These are phyloP conservation scores for Lerema accius DNA, from an alignment of 1,140 invertebrate species.

Conservation along the genomic window DNA sequence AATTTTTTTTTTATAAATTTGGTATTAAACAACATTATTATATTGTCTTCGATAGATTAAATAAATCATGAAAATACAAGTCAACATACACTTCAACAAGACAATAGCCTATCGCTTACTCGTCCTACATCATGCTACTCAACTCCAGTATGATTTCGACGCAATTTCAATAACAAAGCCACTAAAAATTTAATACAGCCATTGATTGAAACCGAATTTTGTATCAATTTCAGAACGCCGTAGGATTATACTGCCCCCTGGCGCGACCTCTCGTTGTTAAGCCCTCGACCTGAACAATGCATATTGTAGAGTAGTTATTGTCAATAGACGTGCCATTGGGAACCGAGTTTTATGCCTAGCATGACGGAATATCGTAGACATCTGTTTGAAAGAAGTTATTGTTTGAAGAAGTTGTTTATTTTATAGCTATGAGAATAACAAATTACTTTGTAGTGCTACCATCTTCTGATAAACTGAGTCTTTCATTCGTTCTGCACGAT, in stretches of 20 bases:
- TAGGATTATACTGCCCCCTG: conserved; percentile 60
- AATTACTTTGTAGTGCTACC: no score
- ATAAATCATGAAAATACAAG: no score
- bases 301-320: conserved; percentile 11
- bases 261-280: conserved; percentile 42
- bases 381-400: no score
- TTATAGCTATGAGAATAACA: no score
- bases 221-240: conserved; percentile 69
- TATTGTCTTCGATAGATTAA: no score
- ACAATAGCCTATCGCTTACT: conserved; percentile 4
- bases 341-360: conserved; percentile 3
- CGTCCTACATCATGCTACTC: background rate
- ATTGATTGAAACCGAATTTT: conserved; percentile 63
- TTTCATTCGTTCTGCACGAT: no score
- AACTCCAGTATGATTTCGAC: conserved; percentile 29
- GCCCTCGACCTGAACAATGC: conserved; percentile 36
- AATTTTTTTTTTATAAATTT: no score
- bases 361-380: conserved; percentile 5
- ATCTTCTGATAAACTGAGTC: no score
- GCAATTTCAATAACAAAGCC: conserved; percentile 55
- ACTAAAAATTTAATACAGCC: conserved; percentile 53
- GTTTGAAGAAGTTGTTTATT: no score
- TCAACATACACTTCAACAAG: no score
- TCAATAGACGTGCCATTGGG: background rate
- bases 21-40: no score